These are phyloP conservation scores for Crocuta crocuta DNA, from an alignment of 2,113 vertebrate species.

Conservation along the genomic window DNA sequence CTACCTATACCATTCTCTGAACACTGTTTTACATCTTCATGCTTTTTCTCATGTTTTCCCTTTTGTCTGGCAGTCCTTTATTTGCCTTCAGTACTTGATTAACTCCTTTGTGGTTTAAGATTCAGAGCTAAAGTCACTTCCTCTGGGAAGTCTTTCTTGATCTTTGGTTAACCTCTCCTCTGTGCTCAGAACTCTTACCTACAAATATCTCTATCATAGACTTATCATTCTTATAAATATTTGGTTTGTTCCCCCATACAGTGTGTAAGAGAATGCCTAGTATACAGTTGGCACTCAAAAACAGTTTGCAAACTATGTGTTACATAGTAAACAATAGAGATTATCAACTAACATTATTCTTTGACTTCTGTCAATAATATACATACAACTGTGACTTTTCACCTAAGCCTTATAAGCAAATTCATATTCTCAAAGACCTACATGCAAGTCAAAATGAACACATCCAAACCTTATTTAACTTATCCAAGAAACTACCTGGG, in stretches of 20 bases:
- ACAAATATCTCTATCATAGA: background rate
- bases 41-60: constrained; percentile 1
- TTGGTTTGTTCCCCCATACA: background rate
- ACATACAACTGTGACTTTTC: background rate
- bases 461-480: background rate
- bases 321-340: background rate
- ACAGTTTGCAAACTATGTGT: background rate
- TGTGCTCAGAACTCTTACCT: background rate
- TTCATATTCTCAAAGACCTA: constrained; percentile 34
- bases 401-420: background rate
- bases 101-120: constrained; percentile 19
- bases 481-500: constrained; percentile 14
- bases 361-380: constrained; percentile 21
- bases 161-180: background rate
- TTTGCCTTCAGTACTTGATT: background rate
- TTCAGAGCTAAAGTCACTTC: background rate
- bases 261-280: background rate
- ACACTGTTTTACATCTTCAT: background rate
- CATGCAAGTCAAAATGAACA: background rate
- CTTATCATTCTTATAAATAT: background rate
- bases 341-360: background rate
- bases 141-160: background rate
- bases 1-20: background rate
- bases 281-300: background rate
- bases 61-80: background rate